Evolutionary conservation across 2,113 vertebrate genomes (phyloP).

Genomic region (Eudorcas thomsonii): DNA sequence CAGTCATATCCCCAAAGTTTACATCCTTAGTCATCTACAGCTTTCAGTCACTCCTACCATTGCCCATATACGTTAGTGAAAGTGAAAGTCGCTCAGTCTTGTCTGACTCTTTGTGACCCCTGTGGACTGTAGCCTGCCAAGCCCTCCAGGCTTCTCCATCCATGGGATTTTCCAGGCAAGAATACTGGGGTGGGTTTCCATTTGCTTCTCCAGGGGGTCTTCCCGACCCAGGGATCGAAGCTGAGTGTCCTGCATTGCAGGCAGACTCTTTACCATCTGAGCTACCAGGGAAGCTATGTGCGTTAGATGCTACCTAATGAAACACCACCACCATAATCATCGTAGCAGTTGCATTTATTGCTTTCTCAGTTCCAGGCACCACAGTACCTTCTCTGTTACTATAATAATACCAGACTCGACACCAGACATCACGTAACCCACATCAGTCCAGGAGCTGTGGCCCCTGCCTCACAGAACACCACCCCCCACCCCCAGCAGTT

Average conservation of each 20-base stretch:
- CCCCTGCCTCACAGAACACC: background rate
- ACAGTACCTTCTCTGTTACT: background rate
- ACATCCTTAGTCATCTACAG: background rate
- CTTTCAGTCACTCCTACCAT: fast-evolving
- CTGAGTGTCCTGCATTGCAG: background rate
- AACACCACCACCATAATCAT: background rate
- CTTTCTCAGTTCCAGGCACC: background rate
- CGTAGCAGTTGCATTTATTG: background rate
- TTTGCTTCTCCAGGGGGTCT: background rate
- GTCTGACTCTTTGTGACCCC: background rate
- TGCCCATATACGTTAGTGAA: background rate
- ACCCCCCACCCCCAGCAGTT: background rate
- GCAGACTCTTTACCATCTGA: background rate
- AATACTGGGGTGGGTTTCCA: background rate
- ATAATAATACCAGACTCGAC: background rate
- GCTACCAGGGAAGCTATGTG: background rate
- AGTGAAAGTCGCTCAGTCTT: background rate
- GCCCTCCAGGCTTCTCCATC: background rate
- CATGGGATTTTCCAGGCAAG: background rate
- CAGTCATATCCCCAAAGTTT: background rate
- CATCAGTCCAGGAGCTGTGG: background rate
- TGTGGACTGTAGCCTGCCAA: background rate
- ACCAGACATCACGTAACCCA: background rate
- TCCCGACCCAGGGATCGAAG: background rate
- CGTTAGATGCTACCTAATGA: background rate